These are phyloP conservation scores for Punctoribates punctum DNA, from an alignment of 2,888 invertebrate genomes.

Conservation along the genomic window DNA sequence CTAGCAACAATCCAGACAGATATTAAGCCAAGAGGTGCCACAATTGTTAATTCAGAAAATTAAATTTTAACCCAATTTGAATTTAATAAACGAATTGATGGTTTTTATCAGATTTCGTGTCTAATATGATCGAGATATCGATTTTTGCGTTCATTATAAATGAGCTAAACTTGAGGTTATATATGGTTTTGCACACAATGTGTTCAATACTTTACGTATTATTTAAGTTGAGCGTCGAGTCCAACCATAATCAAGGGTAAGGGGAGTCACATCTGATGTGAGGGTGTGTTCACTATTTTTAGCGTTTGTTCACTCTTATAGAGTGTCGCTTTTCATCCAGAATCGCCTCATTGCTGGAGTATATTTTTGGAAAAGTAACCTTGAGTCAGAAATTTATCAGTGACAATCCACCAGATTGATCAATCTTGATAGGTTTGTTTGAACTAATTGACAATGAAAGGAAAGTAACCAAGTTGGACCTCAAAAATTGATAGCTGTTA, in stretches of 20 bases:
- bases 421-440: background rate
- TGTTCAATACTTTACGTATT: conserved; percentile 21
- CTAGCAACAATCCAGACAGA: too few species aligned
- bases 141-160: background rate
- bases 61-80: too few species aligned
- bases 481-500: background rate
- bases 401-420: background rate
- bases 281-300: conserved; percentile 28
- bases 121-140: too few species aligned
- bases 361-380: background rate
- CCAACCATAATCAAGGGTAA: conserved; percentile 35
- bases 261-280: background rate
- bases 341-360: background rate
- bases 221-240: conserved; percentile 17
- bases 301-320: background rate
- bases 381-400: background rate
- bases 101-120: too few species aligned
- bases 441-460: background rate
- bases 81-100: too few species aligned
- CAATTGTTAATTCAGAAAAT: too few species aligned
- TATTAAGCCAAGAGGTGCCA: too few species aligned
- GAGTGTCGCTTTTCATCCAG: background rate
- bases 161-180: background rate
- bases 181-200: conserved; percentile 11
- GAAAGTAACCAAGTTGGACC: background rate